Percentiles rank a stretch among this genome's conserved stretches.
phyloP scores from a whole-genome alignment of 2,113 vertebrate genomes.

The Neomonachus schauinslandi region DNA sequence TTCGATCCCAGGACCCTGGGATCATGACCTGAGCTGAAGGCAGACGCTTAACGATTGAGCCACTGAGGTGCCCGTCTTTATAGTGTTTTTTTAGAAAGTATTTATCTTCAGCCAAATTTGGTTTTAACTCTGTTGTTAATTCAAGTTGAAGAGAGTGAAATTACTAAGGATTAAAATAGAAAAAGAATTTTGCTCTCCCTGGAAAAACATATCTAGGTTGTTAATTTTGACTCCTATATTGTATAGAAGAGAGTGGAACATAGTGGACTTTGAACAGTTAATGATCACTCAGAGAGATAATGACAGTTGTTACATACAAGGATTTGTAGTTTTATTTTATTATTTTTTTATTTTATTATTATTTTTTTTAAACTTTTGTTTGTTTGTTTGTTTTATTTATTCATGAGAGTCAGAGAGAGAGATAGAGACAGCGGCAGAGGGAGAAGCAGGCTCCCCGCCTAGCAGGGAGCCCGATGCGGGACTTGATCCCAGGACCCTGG shows the following conservation, averaged over 20 bases:
- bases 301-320: neutral
- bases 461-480: no score
- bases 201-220: neutral
- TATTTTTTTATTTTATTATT: no score
- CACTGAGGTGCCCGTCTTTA: neutral
- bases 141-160: neutral
- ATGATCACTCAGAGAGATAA: neutral
- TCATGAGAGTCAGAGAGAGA: no score
- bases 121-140: neutral
- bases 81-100: neutral
- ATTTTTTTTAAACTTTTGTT: no score
- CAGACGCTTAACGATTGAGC: no score
- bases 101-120: neutral
- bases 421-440: no score
- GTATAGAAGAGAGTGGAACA: neutral
- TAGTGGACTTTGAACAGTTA: neutral
- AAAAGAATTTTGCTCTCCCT: neutral
- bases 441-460: no score
- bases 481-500: no score
- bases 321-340: slow-evolving; percentile 12
- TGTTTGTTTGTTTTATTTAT: no score
- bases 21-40: no score
- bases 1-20: no score
- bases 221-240: neutral
- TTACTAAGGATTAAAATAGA: neutral